Evolutionary conservation across 2,888 invertebrate species (phyloP).

Genomic region (Lasiommata megera): DNA sequence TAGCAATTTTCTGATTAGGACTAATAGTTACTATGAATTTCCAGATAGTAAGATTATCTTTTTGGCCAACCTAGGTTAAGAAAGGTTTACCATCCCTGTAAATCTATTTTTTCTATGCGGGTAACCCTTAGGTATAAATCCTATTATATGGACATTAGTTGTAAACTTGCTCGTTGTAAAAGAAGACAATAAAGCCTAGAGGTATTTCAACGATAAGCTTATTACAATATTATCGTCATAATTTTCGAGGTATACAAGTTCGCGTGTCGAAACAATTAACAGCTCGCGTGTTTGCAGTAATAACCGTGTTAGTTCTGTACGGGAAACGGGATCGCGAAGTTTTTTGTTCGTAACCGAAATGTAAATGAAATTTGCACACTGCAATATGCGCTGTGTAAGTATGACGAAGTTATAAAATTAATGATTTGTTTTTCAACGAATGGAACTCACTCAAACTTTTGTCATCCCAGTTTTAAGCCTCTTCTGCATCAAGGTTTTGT

Average conservation of each 20-base stretch:
- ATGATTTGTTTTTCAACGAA: too few species aligned
- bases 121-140: too few species aligned
- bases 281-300: conserved; percentile 65
- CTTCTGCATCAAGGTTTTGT: too few species aligned
- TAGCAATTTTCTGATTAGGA: too few species aligned
- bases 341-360: conserved; percentile 1
- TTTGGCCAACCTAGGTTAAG: too few species aligned
- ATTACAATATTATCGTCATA: conserved; percentile 15
- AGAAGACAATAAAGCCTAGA: conserved; percentile 5
- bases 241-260: conserved; percentile 15
- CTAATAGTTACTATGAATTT: too few species aligned
- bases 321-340: conserved; percentile 49
- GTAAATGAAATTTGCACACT: conserved; percentile 8
- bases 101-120: too few species aligned
- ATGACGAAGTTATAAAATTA: not conserved
- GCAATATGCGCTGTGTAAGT: not conserved
- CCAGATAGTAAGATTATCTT: too few species aligned
- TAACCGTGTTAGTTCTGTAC: conserved; percentile 57
- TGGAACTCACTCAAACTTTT: too few species aligned
- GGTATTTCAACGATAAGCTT: conserved; percentile 9
- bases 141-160: too few species aligned
- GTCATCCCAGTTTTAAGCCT: too few species aligned
- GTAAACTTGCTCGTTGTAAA: not conserved
- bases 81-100: too few species aligned
- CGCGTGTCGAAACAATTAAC: conserved; percentile 52